phyloP scores from a whole-genome alignment of 2,797 vertebrate genomes.

The Oryzias dopingdopingensis region DNA sequence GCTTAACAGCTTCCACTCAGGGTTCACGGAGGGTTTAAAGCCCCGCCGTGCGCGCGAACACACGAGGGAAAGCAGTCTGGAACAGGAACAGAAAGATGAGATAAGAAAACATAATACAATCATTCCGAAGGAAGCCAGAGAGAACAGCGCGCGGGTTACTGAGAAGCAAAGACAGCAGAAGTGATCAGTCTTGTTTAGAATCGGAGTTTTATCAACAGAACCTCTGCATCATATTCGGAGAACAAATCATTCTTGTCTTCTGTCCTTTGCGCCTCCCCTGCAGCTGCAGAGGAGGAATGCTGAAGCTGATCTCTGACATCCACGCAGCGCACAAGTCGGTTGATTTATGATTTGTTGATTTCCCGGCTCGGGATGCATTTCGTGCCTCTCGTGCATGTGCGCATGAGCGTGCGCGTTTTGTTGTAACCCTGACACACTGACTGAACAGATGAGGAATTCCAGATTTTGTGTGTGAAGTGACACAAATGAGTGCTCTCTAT shows the following conservation, averaged over 20 bases:
- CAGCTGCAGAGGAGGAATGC: slow-evolving; percentile 62
- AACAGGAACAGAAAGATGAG: neutral
- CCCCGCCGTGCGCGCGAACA: neutral
- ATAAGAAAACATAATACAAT: neutral
- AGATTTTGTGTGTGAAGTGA: slow-evolving; percentile 41
- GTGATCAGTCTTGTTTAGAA: too few species aligned
- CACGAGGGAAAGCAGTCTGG: neutral
- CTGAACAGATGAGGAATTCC: slow-evolving; percentile 43
- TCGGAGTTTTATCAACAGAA: neutral
- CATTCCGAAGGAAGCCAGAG: neutral
- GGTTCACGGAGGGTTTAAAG: neutral
- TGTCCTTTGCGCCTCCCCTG: slow-evolving; percentile 8
- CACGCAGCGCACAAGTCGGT: slow-evolving; percentile 56
- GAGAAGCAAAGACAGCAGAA: too few species aligned
- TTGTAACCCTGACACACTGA: slow-evolving; percentile 31
- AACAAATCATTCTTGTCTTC: neutral
- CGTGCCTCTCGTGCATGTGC: neutral
- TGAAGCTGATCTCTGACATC: slow-evolving; percentile 64
- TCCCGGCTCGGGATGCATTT: slow-evolving; percentile 61
- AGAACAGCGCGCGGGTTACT: too few species aligned
- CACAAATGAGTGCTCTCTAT: slow-evolving; percentile 32
- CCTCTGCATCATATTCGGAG: too few species aligned
- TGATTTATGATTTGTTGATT: slow-evolving; percentile 77
- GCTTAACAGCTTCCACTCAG: neutral
- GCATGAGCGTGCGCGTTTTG: slow-evolving; percentile 40